Evolutionary conservation across 2,113 vertebrate genomes (phyloP).

Genomic region (Microcebus murinus): DNA sequence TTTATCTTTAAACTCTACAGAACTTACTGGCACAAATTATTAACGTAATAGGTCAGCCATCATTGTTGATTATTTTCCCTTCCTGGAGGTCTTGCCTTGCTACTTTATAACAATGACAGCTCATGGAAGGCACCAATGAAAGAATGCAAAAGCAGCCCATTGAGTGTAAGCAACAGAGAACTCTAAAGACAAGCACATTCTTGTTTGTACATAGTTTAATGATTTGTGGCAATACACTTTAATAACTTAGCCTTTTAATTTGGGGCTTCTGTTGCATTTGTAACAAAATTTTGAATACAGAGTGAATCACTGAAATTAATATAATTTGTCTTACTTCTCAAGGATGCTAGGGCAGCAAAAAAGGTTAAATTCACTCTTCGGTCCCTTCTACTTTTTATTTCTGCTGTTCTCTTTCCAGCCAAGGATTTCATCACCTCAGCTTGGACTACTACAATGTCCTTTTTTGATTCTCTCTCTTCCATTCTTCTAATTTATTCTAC

Average conservation of each 20-base stretch:
- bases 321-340: constrained; percentile 15
- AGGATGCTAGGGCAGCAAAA: neutral
- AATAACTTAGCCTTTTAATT: constrained; percentile 10
- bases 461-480: neutral
- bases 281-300: neutral
- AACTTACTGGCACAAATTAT: neutral
- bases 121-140: neutral
- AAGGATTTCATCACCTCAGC: neutral
- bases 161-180: neutral
- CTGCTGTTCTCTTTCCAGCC: neutral
- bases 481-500: neutral
- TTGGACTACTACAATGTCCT: neutral
- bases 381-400: neutral
- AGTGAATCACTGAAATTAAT: neutral
- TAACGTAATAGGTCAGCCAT: neutral
- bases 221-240: neutral
- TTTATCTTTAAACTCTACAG: neutral
- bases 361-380: neutral
- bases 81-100: neutral
- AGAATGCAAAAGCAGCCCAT: neutral
- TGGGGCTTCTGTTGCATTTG: constrained; percentile 11
- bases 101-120: neutral
- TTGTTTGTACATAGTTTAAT: neutral
- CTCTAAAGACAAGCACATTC: neutral
- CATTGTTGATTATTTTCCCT: neutral